phyloP scores from a whole-genome alignment of 1,140 invertebrate species.

The Zaprionus lachaisei region DNA sequence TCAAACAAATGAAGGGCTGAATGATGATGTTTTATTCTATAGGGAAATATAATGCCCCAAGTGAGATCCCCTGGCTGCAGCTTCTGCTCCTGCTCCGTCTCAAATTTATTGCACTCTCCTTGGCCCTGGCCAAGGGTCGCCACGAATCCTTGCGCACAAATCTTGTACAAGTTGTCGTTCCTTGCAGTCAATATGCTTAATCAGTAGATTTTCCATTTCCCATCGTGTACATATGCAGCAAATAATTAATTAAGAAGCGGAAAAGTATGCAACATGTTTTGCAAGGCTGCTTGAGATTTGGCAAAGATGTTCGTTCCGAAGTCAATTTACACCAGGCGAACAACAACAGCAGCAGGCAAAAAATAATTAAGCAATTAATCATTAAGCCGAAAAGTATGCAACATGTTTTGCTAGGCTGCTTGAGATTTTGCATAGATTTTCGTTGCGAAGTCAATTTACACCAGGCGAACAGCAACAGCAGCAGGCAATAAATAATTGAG shows the following conservation, averaged over 20 bases:
- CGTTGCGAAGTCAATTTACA: background rate
- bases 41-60: slow-evolving; percentile 51
- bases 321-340: background rate
- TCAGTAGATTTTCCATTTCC: slow-evolving; percentile 40
- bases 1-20: too few species aligned
- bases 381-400: background rate
- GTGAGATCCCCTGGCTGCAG: slow-evolving; percentile 22
- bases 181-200: slow-evolving; percentile 83
- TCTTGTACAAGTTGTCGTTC: slow-evolving; percentile 77
- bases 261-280: background rate
- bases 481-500: too few species aligned
- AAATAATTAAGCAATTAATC: too few species aligned
- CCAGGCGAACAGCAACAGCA: background rate
- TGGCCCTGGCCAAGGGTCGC: slow-evolving; percentile 51
- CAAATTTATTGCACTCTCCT: slow-evolving; percentile 77
- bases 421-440: background rate
- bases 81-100: slow-evolving; percentile 16
- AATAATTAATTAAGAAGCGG: background rate
- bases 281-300: background rate
- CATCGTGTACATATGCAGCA: too few species aligned
- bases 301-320: background rate
- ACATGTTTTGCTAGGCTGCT: background rate
- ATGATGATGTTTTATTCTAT: too few species aligned
- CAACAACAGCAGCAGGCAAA: background rate
- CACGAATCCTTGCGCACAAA: slow-evolving; percentile 80